phyloP scores from a whole-genome alignment of 2,888 invertebrate species.

The Chalcis sispes region DNA sequence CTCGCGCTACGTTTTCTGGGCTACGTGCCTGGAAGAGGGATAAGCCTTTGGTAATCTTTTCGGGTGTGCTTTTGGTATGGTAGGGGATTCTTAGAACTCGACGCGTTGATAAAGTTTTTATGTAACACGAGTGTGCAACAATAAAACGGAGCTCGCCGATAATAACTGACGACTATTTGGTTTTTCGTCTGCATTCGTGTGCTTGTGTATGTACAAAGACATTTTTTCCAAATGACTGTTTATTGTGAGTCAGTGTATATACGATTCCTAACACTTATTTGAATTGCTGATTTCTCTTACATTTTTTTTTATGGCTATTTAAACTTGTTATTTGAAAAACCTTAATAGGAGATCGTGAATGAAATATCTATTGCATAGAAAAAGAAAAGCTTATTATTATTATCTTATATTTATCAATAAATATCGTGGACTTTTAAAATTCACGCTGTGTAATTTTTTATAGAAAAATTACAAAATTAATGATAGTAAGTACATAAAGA shows the following conservation, averaged over 20 bases:
- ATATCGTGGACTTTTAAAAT: too few species aligned
- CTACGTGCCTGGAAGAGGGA: not conserved
- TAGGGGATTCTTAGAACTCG: not conserved
- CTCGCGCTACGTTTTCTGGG: not conserved
- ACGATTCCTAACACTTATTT: not conserved
- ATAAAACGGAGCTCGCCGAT: not conserved
- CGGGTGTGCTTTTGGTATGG: too few species aligned
- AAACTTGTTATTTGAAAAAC: conserved; percentile 2
- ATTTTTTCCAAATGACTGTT: conserved; percentile 41
- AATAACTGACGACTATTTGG: too few species aligned
- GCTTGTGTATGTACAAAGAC: conserved; percentile 30
- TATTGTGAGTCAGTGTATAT: conserved; percentile 16
- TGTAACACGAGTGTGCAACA: not conserved
- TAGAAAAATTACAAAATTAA: too few species aligned
- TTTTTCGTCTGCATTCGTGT: too few species aligned
- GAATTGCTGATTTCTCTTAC: conserved; percentile 2
- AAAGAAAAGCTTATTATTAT: too few species aligned
- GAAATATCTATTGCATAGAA: conserved; percentile 14
- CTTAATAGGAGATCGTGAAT: not conserved
- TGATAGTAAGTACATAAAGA: too few species aligned
- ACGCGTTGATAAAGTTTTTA: not conserved
- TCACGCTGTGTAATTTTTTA: too few species aligned
- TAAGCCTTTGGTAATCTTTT: too few species aligned
- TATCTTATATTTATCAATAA: too few species aligned
- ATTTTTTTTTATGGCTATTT: not conserved